Percentiles rank a stretch among this genome's conserved stretches.
Conservation (phyloP, 2,797 vertebrate species). For the Lepus townsendii region DNA sequence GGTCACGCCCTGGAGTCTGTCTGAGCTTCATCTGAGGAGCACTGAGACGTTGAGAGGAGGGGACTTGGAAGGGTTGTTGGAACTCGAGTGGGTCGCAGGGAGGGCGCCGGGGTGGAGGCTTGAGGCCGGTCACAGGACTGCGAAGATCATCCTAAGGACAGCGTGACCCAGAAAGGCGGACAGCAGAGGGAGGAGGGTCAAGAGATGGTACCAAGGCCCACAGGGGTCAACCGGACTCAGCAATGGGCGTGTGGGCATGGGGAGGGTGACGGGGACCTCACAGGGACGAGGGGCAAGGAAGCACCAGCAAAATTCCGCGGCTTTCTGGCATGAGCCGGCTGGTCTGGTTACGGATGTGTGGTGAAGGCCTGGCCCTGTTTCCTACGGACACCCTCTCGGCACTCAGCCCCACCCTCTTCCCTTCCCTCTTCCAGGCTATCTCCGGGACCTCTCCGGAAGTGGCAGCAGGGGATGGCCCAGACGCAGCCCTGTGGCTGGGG, state of each 20-base stretch:
- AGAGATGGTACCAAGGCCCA: not conserved
- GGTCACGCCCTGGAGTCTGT: not conserved
- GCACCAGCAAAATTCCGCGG: not conserved
- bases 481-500: not conserved
- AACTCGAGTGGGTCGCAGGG: not conserved
- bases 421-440: not conserved
- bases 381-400: not conserved
- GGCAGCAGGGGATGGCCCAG: not conserved
- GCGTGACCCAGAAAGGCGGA: not conserved
- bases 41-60: not conserved
- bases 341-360: not conserved
- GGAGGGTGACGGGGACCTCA: accelerated
- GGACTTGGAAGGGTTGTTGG: conserved; percentile 11
- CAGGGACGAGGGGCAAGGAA: not conserved
- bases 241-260: too few species aligned
- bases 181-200: not conserved
- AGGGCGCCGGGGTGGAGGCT: not conserved
- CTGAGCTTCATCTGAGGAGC: not conserved
- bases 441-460: not conserved
- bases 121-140: not conserved
- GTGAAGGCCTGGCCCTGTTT: not conserved
- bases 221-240: not conserved
- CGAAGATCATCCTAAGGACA: not conserved
- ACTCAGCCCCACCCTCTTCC: not conserved
- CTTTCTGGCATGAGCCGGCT: not conserved